Base-by-base conservation (phyloP, 2,113 vertebrate genomes). In the Cricetomys ansorgei region DNA sequence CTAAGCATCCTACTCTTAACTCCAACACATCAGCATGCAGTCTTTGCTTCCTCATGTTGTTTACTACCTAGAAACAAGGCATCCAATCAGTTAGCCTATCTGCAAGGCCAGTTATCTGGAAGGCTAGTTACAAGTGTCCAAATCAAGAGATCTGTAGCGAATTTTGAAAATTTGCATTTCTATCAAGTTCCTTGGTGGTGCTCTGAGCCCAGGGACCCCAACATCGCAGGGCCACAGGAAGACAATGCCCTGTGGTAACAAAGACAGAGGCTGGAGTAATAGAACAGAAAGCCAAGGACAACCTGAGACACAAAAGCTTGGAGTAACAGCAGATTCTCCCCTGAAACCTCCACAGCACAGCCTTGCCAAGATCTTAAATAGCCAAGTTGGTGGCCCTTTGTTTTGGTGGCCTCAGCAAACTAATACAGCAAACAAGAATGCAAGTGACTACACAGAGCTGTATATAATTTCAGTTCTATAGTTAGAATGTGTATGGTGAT, bases 381-480 rank as follows among this genome's bases (percentile, higher is more conserved):
- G 62, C 67, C 62, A 40, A 67, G 43, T 76, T 25, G 48, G 8
- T 50, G 25, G 31, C 25, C 57, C 31, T 85, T 87, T 45, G 64
- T 57, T 88, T 91, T 29, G n/a, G 50, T 21, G 88, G 27, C 11
- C 69, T 70, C 81, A 72, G 62, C 40, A 92, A 92, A 89, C 69
- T 69, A 80, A 92, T 6, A 92, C 25, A 83, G 55, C 10, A 64
- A 93, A 31, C 67, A 94, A 67, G 64, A 89, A 87, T 67, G 55
- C 62, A 88, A 96, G 83, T 27, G 23, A 91, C 76, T 50, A 88
- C 53, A 75, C 5, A 17, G 84, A 88, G 45, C 6, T 69, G 40
- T 4, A 50, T 3, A 37, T 70, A 43, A 70, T 80, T 91, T 90
- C 89, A 92, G 88, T 53, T 79, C 64, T 48, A 23, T 45, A 50